Base-by-base conservation (phyloP, 2,113 vertebrate species). In the Anhinga rufa region DNA sequence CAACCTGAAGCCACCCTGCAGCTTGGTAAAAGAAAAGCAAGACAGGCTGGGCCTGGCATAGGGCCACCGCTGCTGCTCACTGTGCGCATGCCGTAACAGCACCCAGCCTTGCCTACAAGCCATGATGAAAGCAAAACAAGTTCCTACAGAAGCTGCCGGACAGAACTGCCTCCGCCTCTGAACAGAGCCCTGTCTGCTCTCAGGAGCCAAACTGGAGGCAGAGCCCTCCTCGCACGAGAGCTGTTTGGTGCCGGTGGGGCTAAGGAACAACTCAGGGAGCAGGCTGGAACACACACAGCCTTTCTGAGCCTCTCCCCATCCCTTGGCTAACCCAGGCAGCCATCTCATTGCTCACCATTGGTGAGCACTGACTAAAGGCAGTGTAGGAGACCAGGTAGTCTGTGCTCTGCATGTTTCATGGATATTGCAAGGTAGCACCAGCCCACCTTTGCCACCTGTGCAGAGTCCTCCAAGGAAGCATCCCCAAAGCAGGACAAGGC, bases 271-370 rank as follows among this genome's bases (percentile, higher is more conserved):
- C 25, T 38, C 7, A 1, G 58, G 80, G 58, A 85, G 61, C 18
- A 51, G 48, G 69, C 29, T 82, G 71, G 32, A 58, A 64, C 46
- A 36, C 6, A 62, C 10, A 3, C 0, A 0, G 40, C 29, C 40
- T 34, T 72, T 60, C 66, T 25, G 42, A 90, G 66, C 42, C 65
- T 66, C 57, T 66, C 18, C 14, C 16, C 12, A 20, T 32, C 52
- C 11, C 10, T 8, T 36, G 66, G 52, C 57, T 52, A 65, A 57
- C 44, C 40, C 38, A n/a, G 48, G 25, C 74, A 92, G 55, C 17
- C 34, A 54, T 7, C 52, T 34, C 9, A 1, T 1, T 68, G 66
- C 57, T 60, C n/a, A 12, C 31, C 42, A 29, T 17, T 0, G 0
- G 68, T 10, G 15, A 71, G 66, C 26, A 51, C 0, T 0, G 38